These are phyloP conservation scores for Lepidurus couesii DNA, from an alignment of 1,140 invertebrate genomes.

Conservation along the genomic window DNA sequence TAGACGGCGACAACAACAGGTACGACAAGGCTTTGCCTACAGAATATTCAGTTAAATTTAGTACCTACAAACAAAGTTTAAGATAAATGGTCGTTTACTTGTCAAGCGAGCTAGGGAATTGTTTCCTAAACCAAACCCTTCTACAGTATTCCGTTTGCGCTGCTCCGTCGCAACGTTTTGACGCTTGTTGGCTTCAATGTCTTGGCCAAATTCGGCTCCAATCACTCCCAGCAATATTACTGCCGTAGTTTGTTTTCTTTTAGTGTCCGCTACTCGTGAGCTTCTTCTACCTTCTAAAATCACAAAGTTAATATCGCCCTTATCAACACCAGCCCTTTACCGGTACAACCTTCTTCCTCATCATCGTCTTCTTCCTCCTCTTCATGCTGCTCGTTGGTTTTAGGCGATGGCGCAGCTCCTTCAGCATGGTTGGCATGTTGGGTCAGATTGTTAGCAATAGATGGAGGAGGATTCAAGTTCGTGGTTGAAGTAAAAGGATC, in stretches of 20 bases:
- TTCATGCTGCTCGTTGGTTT: constrained; percentile 44
- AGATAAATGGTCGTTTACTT: constrained; percentile 51
- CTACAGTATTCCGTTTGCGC: constrained; percentile 72
- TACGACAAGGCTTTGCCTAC: constrained; percentile 81
- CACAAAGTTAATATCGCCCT: constrained; percentile 36
- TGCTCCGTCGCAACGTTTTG: constrained; percentile 47
- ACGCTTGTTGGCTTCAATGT: constrained; percentile 56
- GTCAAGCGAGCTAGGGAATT: constrained; percentile 85
- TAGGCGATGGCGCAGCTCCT: constrained; percentile 37
- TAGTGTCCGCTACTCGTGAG: constrained; percentile 76
- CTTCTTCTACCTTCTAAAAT: constrained; percentile 62
- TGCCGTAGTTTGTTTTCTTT: constrained; percentile 92
- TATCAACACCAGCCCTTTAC: neutral
- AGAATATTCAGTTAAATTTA: constrained; percentile 32
- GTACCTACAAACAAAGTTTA: neutral
- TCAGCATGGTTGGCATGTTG: constrained; percentile 18
- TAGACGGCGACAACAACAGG: constrained; percentile 79
- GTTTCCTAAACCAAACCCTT: constrained; percentile 86
- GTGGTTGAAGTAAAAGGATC: constrained; percentile 49
- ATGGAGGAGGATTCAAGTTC: neutral
- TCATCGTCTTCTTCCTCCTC: constrained; percentile 80
- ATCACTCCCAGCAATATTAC: constrained; percentile 95
- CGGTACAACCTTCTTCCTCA: constrained; percentile 27
- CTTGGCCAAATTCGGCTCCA: constrained; percentile 95
- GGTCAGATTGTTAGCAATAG: constrained; percentile 19